Evolutionary conservation across 2,113 vertebrate genomes (phyloP), one percentile per base, ranked within the genome.

Genomic region (Noturus placidus): DNA sequence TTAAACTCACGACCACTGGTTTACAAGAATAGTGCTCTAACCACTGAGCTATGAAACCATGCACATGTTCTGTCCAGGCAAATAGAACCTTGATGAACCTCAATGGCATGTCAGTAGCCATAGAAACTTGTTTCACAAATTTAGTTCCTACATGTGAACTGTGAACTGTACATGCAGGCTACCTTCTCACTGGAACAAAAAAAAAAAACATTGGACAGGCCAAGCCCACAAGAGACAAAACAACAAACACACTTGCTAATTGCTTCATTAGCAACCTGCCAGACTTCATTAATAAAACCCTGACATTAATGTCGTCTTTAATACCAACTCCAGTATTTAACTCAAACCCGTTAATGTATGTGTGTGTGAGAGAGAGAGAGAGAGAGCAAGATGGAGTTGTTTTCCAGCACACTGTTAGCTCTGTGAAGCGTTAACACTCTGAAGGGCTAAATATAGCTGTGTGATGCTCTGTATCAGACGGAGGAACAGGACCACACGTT

Each of bases 381-480:
- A 8, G 30, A 69, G 33, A 70, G 30, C 4, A n/a, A 6, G 46
- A 52, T 2, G 15, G 74, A 52, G 42, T 35, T 50, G 59, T 83
- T 88, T 65, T 84, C 72, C 50, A 77, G 72, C 50, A 38, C 67
- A 52, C 50, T 67, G 52, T 57, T 65, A 42, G 65, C 57, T 78
- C 74, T 67, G n/a, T 69, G 63, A 69, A 4, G 76, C 59, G 87
- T 78, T 88, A 69, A 69, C 82, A 69, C 61, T 70, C 54, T 50
- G 67, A 80, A 50, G 14, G 33, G 83, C 76, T 88, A 88, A 85
- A 88, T 81, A 72, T 85, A 85, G 83, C 76, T 61, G 19, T 76
- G 72, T 76, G 38, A 46, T 46, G 10, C 20, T 76, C 20, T 76
- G 72, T 42, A 46, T 27, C 14, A 70, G 67, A 35, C 35, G 2